A percentile compares a stretch with the other conserved stretches of the same genome.
Evolutionary conservation across 1,140 invertebrate species (phyloP).

Genomic region (Amyelois transitella): DNA sequence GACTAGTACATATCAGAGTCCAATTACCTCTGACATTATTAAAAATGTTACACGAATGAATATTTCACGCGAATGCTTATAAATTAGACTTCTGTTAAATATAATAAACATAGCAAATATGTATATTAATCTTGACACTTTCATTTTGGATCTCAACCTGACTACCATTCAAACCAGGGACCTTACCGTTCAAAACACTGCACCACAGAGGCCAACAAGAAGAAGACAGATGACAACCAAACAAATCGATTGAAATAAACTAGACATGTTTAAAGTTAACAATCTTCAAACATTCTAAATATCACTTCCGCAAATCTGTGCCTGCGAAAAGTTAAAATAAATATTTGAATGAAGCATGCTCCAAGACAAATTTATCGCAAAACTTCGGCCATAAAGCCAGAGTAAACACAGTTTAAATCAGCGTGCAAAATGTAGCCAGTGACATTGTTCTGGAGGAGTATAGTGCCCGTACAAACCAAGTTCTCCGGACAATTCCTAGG

Average conservation of each 20-base stretch:
- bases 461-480: not conserved
- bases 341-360: not conserved
- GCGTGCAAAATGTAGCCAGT: slow-evolving; percentile 4
- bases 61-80: too few species aligned
- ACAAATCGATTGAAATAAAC: not conserved
- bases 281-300: not conserved
- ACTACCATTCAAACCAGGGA: too few species aligned
- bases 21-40: too few species aligned
- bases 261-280: not conserved
- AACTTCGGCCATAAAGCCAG: slow-evolving; percentile 15
- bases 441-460: slow-evolving; percentile 5
- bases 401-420: slow-evolving; percentile 17
- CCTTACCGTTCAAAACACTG: too few species aligned
- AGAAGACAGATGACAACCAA: too few species aligned
- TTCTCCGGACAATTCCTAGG: not conserved
- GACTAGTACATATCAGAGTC: too few species aligned
- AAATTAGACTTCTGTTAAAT: too few species aligned
- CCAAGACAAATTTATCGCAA: slow-evolving; percentile 10
- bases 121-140: too few species aligned
- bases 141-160: too few species aligned
- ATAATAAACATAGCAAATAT: too few species aligned
- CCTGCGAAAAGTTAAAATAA: not conserved
- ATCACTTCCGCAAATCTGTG: not conserved
- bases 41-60: too few species aligned
- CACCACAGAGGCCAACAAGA: too few species aligned